Evolutionary conservation across 2,113 vertebrate genomes (phyloP), one percentile per base, ranked within the genome.

Genomic region (Eonycteris spelaea): DNA sequence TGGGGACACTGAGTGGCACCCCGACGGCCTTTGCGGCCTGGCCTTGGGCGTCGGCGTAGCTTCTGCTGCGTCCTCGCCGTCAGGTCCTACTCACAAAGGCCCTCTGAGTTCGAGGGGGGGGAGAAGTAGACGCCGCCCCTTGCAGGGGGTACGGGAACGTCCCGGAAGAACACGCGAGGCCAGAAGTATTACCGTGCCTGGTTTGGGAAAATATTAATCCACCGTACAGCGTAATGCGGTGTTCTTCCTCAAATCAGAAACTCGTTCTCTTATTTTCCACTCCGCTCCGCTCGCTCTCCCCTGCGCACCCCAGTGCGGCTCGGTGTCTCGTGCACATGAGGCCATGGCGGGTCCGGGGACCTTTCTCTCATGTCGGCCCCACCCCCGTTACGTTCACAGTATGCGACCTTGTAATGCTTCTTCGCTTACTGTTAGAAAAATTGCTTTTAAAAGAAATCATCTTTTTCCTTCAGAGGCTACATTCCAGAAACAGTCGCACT

Each of bases 361-460:
- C 51, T 26, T 74, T 28, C 48, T 70, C 11, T 68, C n/a, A 22
- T 6, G 59, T 40, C 14, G 15, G 33, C 26, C 7, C 43, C 33
- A 61, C 22, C 11, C 28, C n/a, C 4, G 2, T 16, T 53, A 28
- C 33, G 53, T 75, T 75, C 43, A 38, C 57, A 68, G 78, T 53
- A 59, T 28, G 22, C 43, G 55, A 61, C 19, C 43, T 51, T 53
- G 48, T 12, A 24, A 26, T 26, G 57, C 73, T 55, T 30, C 65
- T 86, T 79, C 86, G 48, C 51, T 75, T n/a, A 65, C 3, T 40
- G 40, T 48, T 59, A 92, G 77, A 85, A 84, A 93, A 63, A 48
- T 5, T 19, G 40, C n/a, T 67, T 88, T 83, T 51, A 74, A 91
- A 65, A 24, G 22, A 15, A 43, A 24, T 28, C 11, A 43, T 73